Conservation (phyloP, 2,113 vertebrate genomes). For the Pelvicachromis taeniatus region DNA sequence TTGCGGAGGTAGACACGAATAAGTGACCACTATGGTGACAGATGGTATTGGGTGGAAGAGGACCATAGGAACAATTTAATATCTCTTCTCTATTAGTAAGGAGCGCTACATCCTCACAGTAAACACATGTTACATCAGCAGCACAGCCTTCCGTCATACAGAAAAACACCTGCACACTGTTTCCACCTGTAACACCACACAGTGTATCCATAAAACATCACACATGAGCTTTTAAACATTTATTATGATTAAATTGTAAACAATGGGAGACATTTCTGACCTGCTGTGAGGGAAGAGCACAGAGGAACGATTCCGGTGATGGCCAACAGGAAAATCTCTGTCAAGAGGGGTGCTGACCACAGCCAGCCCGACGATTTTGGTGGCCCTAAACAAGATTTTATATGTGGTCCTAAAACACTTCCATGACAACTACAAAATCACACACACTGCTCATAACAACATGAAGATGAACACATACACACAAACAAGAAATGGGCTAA, state of each 20-base stretch:
- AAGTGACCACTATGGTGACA: not conserved
- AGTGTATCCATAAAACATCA: not conserved
- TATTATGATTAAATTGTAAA: not conserved
- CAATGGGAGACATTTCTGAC: not conserved
- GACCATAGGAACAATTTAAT: not conserved
- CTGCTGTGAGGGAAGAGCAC: not conserved
- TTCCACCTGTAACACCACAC: not conserved
- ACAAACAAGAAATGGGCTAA: not conserved
- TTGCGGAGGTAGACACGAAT: not conserved
- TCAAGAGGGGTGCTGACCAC: not conserved
- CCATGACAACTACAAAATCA: not conserved
- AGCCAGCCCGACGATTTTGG: not conserved
- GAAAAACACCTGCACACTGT: accelerated
- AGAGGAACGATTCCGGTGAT: not conserved
- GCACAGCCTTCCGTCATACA: not conserved
- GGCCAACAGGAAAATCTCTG: not conserved
- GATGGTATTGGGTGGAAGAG: not conserved
- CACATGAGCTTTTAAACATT: not conserved
- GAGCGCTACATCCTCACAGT: not conserved
- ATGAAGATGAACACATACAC: not conserved
- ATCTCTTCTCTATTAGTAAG: accelerated
- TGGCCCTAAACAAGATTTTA: not conserved
- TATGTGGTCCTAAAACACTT: not conserved
- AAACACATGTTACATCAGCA: accelerated
- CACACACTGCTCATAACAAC: not conserved